Evolutionary conservation across 2,113 vertebrate genomes (phyloP).

Genomic region (Lota lota): DNA sequence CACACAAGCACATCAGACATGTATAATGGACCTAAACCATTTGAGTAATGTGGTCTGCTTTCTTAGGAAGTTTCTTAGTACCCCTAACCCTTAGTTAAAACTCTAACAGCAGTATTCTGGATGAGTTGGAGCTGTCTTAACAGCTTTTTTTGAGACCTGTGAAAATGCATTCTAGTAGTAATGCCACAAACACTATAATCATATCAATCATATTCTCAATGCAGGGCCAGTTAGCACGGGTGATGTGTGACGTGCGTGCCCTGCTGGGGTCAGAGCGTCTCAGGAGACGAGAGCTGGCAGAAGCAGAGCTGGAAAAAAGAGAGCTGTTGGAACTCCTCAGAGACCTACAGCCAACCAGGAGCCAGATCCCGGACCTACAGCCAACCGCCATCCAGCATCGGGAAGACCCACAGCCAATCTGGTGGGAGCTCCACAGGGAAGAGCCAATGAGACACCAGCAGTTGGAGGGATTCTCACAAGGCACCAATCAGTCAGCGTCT

Average conservation of each 20-base stretch:
- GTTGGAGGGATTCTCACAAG: slow-evolving; percentile 47
- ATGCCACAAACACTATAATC: too few relatives aligned
- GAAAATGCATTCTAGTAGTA: too few relatives aligned
- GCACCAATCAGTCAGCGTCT: slow-evolving; percentile 36
- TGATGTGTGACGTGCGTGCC: slow-evolving; percentile 81
- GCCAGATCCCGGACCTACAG: slow-evolving; percentile 16
- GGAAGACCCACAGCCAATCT: slow-evolving; percentile 20
- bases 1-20: too few relatives aligned
- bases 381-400: slow-evolving; percentile 27
- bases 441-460: slow-evolving; percentile 24
- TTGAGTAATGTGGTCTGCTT: too few relatives aligned
- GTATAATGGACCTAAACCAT: not conserved
- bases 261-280: slow-evolving; percentile 80
- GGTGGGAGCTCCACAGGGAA: slow-evolving; percentile 22
- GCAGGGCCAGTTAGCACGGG: slow-evolving; percentile 81
- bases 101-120: too few relatives aligned
- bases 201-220: slow-evolving; percentile 6
- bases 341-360: slow-evolving; percentile 70
- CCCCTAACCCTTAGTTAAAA: too few relatives aligned
- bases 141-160: too few relatives aligned
- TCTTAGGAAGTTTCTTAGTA: too few relatives aligned
- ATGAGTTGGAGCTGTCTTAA: too few relatives aligned
- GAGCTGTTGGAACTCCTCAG: slow-evolving; percentile 82
- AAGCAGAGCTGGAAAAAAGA: slow-evolving; percentile 81
- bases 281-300: slow-evolving; percentile 82